These are phyloP conservation scores for Masticophis lateralis DNA, from an alignment of 2,797 vertebrate species.

Conservation along the genomic window DNA sequence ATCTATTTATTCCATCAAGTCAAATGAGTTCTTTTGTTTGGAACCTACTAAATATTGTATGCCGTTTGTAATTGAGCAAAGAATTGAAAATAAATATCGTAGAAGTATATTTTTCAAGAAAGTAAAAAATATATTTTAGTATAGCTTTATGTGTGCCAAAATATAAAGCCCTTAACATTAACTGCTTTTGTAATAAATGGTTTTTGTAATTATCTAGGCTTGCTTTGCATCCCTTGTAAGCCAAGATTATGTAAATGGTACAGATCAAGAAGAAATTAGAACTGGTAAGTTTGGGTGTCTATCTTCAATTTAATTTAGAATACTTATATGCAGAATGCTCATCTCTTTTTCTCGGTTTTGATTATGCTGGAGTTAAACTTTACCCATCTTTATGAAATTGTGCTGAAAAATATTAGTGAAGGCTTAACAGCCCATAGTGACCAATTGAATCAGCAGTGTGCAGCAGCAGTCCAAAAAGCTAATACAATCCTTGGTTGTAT, in stretches of 20 bases:
- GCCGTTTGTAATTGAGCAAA: neutral
- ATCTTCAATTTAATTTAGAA: neutral
- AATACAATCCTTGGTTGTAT: neutral
- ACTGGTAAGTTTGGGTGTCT: conserved; percentile 78
- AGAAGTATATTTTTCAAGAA: neutral
- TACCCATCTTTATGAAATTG: neutral
- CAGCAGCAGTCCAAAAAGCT: neutral
- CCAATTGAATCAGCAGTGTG: neutral
- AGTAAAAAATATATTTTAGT: neutral
- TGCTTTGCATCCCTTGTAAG: conserved; percentile 97
- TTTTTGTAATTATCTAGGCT: conserved; percentile 72
- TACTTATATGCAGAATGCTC: neutral
- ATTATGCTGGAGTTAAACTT: neutral
- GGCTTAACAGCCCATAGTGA: neutral
- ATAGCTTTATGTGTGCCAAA: neutral
- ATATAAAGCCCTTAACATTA: neutral
- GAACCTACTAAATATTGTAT: neutral
- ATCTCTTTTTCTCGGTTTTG: neutral
- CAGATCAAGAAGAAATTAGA: conserved; percentile 96
- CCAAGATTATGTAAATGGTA: conserved; percentile 97
- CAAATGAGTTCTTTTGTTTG: neutral
- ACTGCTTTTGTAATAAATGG: neutral
- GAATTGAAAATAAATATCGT: neutral
- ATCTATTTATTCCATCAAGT: neutral
- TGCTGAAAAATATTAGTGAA: neutral